Base-by-base conservation (phyloP, 1,140 invertebrate genomes). In the Drosophila novamexicana region DNA sequence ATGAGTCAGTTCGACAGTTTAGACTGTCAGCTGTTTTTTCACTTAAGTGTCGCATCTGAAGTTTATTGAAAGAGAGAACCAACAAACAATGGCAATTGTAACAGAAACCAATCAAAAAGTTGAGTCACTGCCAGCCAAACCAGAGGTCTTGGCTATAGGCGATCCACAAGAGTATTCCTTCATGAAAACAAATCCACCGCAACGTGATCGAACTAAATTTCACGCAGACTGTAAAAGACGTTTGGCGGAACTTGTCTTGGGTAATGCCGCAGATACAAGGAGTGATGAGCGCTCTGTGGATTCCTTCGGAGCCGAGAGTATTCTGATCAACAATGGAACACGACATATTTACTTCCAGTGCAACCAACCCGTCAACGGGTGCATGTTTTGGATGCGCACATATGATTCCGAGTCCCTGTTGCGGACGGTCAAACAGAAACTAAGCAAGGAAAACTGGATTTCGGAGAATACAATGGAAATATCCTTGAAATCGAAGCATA, bases 391-490 rank as follows among this genome's bases (percentile, higher is more conserved):
- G 40, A 1, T 9, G 7, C 2, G 7, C 0, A 58, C 56, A 16
- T 10, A 42, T n/a, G 39, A 58, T 6, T 18, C 56, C 7, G 16
- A 58, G 56, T 32, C 40, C 12, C 12, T 58, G 6, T 10, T 58
- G 9, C 40, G 40, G 1, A n/a, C 39, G 14, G 39, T n/a, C 9
- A 58, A 58, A n/a, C 10, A 29, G 1, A 44, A 40, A 7, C 29
- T 58, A 4, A 10, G 40, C 12, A 58, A 42, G 0, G 56, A 58
- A 14, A 58, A 58, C 6, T 58, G 40, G 56, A 44, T 58, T 16
- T 45, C 56, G 1, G 40, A 44, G 6, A 58, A 58, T 14, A 22
- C 32, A 3, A 44, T 58, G 22, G 39, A 58, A 58, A 34, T 8
- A 16, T 8, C 39, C 7, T n/a, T 44, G 5, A 58, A 58, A 44